These are phyloP conservation scores for Uropsilus gracilis DNA, from an alignment of 2,113 vertebrate genomes.

Conservation along the genomic window DNA sequence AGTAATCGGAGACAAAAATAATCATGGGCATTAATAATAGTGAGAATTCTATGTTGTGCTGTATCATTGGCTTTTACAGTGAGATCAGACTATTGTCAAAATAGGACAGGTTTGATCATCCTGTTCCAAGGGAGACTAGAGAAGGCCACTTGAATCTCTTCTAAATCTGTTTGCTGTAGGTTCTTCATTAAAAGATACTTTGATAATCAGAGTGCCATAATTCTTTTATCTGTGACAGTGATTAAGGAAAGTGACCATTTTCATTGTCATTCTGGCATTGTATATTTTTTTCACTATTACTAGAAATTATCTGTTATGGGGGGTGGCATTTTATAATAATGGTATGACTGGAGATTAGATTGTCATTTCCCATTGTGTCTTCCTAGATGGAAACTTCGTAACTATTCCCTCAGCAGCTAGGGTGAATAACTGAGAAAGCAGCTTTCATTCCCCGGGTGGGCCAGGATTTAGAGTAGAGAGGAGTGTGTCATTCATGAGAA, in stretches of 20 bases:
- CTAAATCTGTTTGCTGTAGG: not conserved
- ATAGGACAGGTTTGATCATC: not conserved
- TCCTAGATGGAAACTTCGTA: not conserved
- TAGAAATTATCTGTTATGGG: slow-evolving; percentile 45
- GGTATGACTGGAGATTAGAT: not conserved
- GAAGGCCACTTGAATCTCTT: not conserved
- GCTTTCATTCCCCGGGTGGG: not conserved
- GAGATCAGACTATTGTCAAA: not conserved
- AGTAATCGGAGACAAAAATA: not conserved
- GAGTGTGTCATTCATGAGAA: not conserved
- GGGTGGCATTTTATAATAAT: slow-evolving; percentile 20
- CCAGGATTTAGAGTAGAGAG: not conserved
- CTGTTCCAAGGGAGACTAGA: slow-evolving; percentile 1
- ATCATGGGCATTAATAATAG: not conserved
- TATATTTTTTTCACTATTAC: not conserved
- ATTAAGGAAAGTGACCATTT: slow-evolving; percentile 5
- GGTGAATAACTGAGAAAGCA: not conserved
- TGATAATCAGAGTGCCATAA: not conserved
- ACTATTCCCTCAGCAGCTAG: not conserved
- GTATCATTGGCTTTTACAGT: not conserved
- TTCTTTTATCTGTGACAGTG: not conserved
- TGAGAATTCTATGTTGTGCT: not conserved
- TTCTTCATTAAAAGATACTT: slow-evolving; percentile 14
- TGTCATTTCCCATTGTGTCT: not conserved
- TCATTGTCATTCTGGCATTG: not conserved